These are phyloP conservation scores for Cybosia mesomella DNA, from an alignment of 2,888 invertebrate species.

Conservation along the genomic window DNA sequence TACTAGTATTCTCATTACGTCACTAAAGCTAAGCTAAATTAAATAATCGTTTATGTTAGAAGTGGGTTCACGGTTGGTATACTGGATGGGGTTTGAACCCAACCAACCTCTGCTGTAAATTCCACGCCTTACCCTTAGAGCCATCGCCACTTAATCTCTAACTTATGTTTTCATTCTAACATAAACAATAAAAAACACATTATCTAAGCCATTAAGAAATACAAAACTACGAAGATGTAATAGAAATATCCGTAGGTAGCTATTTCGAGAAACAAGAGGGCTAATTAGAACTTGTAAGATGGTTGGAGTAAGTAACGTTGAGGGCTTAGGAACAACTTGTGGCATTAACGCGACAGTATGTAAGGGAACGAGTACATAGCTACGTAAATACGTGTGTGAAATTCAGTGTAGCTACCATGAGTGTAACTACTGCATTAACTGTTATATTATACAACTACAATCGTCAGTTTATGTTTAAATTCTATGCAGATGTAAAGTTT, in stretches of 20 bases:
- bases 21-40: no score
- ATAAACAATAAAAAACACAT: neutral
- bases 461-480: neutral
- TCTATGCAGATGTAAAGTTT: no score
- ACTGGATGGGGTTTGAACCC: neutral
- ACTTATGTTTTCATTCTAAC: neutral
- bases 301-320: constrained; percentile 62
- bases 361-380: constrained; percentile 31
- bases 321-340: constrained; percentile 57
- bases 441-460: neutral
- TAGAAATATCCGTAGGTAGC: constrained; percentile 54
- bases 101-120: neutral
- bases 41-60: neutral
- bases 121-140: neutral
- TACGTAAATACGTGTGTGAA: constrained; percentile 25
- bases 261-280: constrained; percentile 62
- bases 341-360: constrained; percentile 52
- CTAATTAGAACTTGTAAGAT: constrained; percentile 69
- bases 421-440: constrained; percentile 6
- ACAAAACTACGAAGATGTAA: constrained; percentile 34
- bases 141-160: neutral
- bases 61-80: no score
- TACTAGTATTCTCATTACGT: neutral
- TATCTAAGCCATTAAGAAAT: constrained; percentile 6
- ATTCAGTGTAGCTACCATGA: constrained; percentile 7